Evolutionary conservation across 2,888 invertebrate genomes (phyloP).

Genomic region (Tetranychus piercei): DNA sequence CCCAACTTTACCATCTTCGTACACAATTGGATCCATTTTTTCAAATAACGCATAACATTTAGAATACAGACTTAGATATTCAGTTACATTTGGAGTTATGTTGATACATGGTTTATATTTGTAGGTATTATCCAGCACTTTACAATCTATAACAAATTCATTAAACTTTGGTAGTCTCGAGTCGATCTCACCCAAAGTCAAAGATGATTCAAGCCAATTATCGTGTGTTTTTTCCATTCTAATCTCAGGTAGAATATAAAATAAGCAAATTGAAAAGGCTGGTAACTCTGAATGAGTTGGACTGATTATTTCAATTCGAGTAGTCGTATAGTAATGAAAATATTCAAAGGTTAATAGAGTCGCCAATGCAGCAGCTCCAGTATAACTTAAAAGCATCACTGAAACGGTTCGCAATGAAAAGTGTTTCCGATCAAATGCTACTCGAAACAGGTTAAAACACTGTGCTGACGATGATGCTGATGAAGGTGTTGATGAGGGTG

Average conservation of each 20-base stretch:
- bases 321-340: background rate
- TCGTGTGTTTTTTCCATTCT: background rate
- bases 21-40: background rate
- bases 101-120: background rate
- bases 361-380: background rate
- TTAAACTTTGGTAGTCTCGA: background rate
- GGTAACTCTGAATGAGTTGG: background rate
- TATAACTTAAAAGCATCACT: background rate
- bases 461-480: no score
- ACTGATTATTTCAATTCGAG: background rate
- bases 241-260: background rate
- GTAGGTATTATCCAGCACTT: background rate
- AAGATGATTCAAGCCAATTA: background rate
- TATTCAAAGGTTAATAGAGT: background rate
- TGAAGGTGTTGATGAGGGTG: no score
- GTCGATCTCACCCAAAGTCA: background rate
- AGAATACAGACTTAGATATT: background rate
- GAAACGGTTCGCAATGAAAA: no score
- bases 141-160: background rate
- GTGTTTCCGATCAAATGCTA: no score
- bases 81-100: background rate
- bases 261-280: background rate
- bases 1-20: background rate
- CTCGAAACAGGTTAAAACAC: no score
- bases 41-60: slow-evolving; percentile 7